Conservation (phyloP, 2,113 vertebrate species). For the Poeciliopsis retropinna region DNA sequence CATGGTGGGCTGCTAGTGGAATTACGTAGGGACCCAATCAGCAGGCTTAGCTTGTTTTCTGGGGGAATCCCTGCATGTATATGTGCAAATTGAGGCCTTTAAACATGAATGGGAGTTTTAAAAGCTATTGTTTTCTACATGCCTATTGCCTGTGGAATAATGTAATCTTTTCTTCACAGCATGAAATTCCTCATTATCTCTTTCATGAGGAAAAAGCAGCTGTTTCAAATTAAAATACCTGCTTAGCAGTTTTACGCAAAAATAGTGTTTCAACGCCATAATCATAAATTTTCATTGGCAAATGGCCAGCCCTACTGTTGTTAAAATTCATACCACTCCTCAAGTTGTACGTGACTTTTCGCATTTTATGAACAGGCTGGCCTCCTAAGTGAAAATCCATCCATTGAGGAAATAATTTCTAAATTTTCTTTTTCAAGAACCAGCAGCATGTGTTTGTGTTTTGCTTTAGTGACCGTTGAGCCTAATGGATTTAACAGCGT, state of each 20-base stretch:
- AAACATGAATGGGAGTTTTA: background rate
- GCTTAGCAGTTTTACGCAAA: slow-evolving; percentile 25
- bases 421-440: slow-evolving; percentile 50
- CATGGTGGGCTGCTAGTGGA: no score
- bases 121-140: background rate
- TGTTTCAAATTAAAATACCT: slow-evolving; percentile 58
- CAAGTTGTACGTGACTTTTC: slow-evolving; percentile 16
- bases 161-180: slow-evolving; percentile 35
- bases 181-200: slow-evolving; percentile 25
- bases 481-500: slow-evolving; percentile 62
- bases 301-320: slow-evolving; percentile 2
- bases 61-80: no score
- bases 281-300: slow-evolving; percentile 26
- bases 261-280: slow-evolving; percentile 5
- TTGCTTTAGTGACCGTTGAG: slow-evolving; percentile 24
- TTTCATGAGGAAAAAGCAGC: slow-evolving; percentile 59
- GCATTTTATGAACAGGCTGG: background rate
- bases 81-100: background rate
- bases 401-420: slow-evolving; percentile 29
- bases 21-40: no score
- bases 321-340: slow-evolving; percentile 15
- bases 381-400: slow-evolving; percentile 58
- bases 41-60: no score
- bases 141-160: background rate
- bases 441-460: slow-evolving; percentile 26